phyloP scores from a whole-genome alignment of 2,888 invertebrate genomes.

The Tanytarsus gracilentus region DNA sequence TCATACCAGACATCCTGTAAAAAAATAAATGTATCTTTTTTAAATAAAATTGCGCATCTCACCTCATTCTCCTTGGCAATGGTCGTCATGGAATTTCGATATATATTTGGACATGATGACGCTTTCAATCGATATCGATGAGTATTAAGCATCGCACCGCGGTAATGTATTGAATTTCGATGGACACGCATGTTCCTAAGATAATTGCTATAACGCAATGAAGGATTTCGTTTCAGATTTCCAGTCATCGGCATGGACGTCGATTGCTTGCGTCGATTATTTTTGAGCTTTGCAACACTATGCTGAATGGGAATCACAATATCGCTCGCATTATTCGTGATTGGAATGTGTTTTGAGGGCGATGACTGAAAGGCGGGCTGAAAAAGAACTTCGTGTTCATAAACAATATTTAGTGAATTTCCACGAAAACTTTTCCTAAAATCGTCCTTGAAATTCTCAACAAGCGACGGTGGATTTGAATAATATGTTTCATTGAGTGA shows the following conservation, averaged over 20 bases:
- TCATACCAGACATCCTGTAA: slow-evolving; percentile 61
- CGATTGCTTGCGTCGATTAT: neutral
- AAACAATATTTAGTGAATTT: slow-evolving; percentile 39
- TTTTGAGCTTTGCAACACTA: neutral
- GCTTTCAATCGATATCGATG: slow-evolving; percentile 72
- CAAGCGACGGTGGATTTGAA: slow-evolving; percentile 30
- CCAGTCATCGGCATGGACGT: slow-evolving; percentile 10
- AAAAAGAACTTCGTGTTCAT: slow-evolving; percentile 32
- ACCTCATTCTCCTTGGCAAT: slow-evolving; percentile 70
- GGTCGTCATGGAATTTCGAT: slow-evolving; percentile 79
- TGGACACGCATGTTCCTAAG: slow-evolving; percentile 60
- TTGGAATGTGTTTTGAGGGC: neutral
- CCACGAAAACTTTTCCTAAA: slow-evolving; percentile 36
- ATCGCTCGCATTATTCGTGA: neutral
- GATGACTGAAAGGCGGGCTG: slow-evolving; percentile 29
- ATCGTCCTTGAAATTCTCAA: slow-evolving; percentile 32
- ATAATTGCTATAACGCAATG: slow-evolving; percentile 51
- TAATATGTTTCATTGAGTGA: slow-evolving; percentile 42
- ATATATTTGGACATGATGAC: slow-evolving; percentile 87
- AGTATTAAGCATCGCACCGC: slow-evolving; percentile 75
- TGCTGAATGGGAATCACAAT: slow-evolving; percentile 8
- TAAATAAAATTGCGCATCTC: too few species aligned
- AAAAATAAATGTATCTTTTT: slow-evolving; percentile 28
- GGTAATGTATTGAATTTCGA: slow-evolving; percentile 74
- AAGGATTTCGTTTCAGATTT: slow-evolving; percentile 39